phyloP scores from a whole-genome alignment of 2,888 invertebrate species.

The Sympetrum striolatum region DNA sequence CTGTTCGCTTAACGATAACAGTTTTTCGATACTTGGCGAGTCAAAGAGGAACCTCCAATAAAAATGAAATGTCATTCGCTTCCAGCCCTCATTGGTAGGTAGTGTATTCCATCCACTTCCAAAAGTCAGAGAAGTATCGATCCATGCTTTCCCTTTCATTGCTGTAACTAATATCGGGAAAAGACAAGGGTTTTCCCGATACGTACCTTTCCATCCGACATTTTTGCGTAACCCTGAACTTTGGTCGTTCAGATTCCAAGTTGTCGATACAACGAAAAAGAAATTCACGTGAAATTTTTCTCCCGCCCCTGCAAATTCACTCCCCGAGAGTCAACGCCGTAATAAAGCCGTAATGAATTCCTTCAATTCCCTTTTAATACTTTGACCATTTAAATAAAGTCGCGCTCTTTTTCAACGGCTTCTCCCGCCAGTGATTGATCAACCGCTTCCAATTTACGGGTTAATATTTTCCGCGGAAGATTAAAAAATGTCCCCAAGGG shows the following conservation, averaged over 20 bases:
- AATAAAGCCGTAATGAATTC: neutral
- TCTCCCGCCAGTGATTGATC: neutral
- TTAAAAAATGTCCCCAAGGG: neutral
- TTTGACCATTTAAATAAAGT: neutral
- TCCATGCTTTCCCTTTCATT: neutral
- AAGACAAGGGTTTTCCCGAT: neutral
- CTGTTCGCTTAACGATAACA: too few species aligned
- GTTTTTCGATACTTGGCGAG: too few species aligned
- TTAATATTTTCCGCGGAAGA: neutral
- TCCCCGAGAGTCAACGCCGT: neutral
- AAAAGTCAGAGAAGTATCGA: neutral
- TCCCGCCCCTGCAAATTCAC: neutral
- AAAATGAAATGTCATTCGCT: too few species aligned
- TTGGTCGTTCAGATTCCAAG: neutral
- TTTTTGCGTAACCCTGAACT: neutral
- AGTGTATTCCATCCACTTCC: neutral
- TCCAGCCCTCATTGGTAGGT: neutral
- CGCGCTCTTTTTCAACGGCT: neutral
- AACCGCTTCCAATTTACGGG: neutral
- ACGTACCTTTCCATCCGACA: neutral
- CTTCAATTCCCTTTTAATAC: neutral
- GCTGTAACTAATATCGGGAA: neutral
- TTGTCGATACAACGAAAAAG: neutral
- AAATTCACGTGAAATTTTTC: neutral
- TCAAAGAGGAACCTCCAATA: too few species aligned